Base-by-base conservation (phyloP, 2,888 invertebrate genomes). In the Acronicta aceris region DNA sequence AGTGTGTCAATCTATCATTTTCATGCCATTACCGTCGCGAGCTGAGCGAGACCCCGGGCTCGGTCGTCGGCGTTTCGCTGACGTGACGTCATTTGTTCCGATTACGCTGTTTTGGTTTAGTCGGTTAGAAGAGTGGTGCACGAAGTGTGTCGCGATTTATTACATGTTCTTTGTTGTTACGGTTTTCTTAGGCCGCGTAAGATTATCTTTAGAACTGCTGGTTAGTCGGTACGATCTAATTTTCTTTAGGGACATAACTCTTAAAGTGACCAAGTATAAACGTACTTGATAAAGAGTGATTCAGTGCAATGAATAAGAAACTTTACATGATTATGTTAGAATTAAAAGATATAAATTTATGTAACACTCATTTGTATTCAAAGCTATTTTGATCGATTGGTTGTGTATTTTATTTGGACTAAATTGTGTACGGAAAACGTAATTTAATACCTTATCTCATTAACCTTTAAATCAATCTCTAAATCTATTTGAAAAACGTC, bases 1-100 rank as follows among this genome's bases (percentile, higher is more conserved):
- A 67, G 66, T 63, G 65, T 56, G 73, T 73, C 78, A 82, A 90
- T 90, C 83, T 79, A 89, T 90, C 90, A 90, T 87, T 83, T 86
- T 86, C 88, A 70, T 86, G 76, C 87, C 90, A 90, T 89, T 89
- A 90, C 83, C 81, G 79, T 77, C 80, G 59, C 59, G 47, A 33
- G 66, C 46, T 36, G 17, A 38, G 25, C 51, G 43, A 36, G 53
- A 17, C 47, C 61, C 50, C 41, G 61, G n/a, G 47, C 53, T 60
- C 71, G 53, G 71, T 45, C 52, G 40, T 42, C 46, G 56, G 45
- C 30, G 36, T 70, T 62, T 41, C 27, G 45, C 59, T 61, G 76
- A 69, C 69, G 50, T 52, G 15, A 53, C 56, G 50, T 69, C 72
- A 75, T 74, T 74, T 74, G 65, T 75, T 54, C 60, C 47, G 47